A percentile compares a stretch with the other conserved stretches of the same genome.
Evolutionary conservation across 53 echinoderm and acorn worm genomes (phyloP).

Genomic region (Apostichopus leukothele): DNA sequence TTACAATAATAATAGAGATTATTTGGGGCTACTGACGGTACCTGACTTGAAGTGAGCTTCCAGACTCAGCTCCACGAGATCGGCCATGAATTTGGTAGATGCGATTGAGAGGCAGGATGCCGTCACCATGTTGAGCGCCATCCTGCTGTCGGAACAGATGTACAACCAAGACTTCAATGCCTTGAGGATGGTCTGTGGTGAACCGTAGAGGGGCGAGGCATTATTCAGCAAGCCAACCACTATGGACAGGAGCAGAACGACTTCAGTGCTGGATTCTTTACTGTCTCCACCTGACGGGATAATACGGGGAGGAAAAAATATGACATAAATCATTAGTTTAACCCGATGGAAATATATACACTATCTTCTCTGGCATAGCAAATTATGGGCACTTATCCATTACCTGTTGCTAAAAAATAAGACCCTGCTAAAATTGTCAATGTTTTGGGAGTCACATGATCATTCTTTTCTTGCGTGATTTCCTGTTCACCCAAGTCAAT

Average conservation of each 20-base stretch:
- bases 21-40: neutral
- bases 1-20: no score
- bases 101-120: slow-evolving; percentile 85
- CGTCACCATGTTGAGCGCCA: slow-evolving; percentile 71
- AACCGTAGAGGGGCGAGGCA: slow-evolving; percentile 76
- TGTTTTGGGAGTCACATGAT: no score
- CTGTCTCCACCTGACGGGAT: slow-evolving; percentile 54
- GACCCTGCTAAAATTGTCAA: no score
- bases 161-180: slow-evolving; percentile 70
- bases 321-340: no score
- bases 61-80: slow-evolving; percentile 77
- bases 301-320: no score
- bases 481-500: no score
- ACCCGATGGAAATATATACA: no score
- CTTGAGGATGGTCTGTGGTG: slow-evolving; percentile 65
- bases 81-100: slow-evolving; percentile 74
- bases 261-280: slow-evolving; percentile 51
- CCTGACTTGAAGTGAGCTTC: slow-evolving; percentile 86
- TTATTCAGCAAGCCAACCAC: slow-evolving; percentile 85
- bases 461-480: no score
- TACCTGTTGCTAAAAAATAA: no score
- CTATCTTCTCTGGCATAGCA: no score
- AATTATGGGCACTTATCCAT: no score
- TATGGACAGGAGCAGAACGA: slow-evolving; percentile 63
- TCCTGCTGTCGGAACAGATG: slow-evolving; percentile 58